Evolutionary conservation across 2,888 invertebrate species (phyloP).

Genomic region (Eupeodes latifasciatus): DNA sequence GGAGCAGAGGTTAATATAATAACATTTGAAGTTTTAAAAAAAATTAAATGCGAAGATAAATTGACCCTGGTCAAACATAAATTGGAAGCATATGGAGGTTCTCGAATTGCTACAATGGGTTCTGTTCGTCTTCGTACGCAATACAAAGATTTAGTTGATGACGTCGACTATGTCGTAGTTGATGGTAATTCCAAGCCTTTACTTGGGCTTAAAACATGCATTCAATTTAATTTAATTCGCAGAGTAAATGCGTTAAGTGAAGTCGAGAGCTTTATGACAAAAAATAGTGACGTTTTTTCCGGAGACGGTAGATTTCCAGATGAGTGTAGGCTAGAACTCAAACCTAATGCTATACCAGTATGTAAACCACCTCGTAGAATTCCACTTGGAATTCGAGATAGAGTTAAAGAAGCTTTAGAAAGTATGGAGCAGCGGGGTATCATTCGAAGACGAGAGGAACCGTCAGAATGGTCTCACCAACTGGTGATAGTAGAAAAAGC

Average conservation of each 20-base stretch:
- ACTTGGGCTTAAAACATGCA: constrained; percentile 32
- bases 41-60: constrained; percentile 25
- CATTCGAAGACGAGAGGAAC: constrained; percentile 53
- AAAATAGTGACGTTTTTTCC: constrained; percentile 38
- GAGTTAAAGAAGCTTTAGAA: constrained; percentile 40
- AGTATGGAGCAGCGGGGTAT: constrained; percentile 68
- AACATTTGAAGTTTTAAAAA: background rate
- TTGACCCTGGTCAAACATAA: constrained; percentile 12
- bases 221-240: too few relatives aligned
- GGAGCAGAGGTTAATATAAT: constrained; percentile 28
- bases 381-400: constrained; percentile 33
- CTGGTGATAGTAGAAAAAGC: constrained; percentile 69
- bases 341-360: constrained; percentile 33
- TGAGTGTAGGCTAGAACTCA: constrained; percentile 21
- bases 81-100: constrained; percentile 28
- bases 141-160: constrained; percentile 34
- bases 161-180: constrained; percentile 36
- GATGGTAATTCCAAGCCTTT: constrained; percentile 25
- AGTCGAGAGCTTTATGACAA: constrained; percentile 1
- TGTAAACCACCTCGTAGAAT: constrained; percentile 46
- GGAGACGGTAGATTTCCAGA: constrained; percentile 49
- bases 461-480: constrained; percentile 49
- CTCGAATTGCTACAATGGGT: constrained; percentile 20
- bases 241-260: too few relatives aligned
- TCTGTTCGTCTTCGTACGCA: constrained; percentile 12